These are phyloP conservation scores for Abrostola triplasia DNA, from an alignment of 2,888 invertebrate species.

Conservation along the genomic window DNA sequence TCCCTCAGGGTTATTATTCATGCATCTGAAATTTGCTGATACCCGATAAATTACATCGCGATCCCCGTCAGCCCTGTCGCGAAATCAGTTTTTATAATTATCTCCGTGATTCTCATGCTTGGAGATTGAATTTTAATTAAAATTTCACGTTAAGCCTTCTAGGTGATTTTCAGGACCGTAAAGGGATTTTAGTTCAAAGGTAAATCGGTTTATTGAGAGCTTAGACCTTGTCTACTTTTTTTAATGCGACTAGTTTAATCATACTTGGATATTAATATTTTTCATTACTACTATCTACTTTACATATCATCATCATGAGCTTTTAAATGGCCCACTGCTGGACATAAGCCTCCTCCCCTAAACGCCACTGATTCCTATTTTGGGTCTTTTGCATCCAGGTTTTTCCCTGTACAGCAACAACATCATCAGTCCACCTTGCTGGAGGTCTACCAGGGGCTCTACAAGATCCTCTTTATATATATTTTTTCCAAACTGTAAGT, in stretches of 20 bases:
- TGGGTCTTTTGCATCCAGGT: too few relatives aligned
- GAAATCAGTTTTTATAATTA: constrained; percentile 41
- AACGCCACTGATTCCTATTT: too few relatives aligned
- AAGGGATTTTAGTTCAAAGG: constrained; percentile 6
- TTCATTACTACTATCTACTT: too few relatives aligned
- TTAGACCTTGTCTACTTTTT: constrained; percentile 1
- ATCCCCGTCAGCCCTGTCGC: constrained; percentile 3
- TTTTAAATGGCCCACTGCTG: too few relatives aligned
- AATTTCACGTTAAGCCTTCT: constrained; percentile 18
- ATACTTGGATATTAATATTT: too few relatives aligned
- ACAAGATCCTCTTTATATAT: too few relatives aligned
- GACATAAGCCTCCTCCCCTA: too few relatives aligned
- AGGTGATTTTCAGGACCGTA: constrained; percentile 9
- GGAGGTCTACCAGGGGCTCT: too few relatives aligned
- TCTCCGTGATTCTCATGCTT: constrained; percentile 20
- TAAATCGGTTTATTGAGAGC: constrained; percentile 5
- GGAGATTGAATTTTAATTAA: constrained; percentile 43
- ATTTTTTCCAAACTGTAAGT: too few relatives aligned
- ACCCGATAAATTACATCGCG: constrained; percentile 24
- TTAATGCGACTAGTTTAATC: not conserved
- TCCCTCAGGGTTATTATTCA: constrained; percentile 40
- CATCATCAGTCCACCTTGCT: too few relatives aligned
- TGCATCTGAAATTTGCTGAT: constrained; percentile 35
- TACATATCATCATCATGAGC: too few relatives aligned
- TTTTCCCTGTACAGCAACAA: too few relatives aligned